A percentile compares a stretch with the other conserved stretches of the same genome.
Evolutionary conservation across 92 coral and sea anemone species (phyloP).

Genomic region (Zoanthus sociatus): DNA sequence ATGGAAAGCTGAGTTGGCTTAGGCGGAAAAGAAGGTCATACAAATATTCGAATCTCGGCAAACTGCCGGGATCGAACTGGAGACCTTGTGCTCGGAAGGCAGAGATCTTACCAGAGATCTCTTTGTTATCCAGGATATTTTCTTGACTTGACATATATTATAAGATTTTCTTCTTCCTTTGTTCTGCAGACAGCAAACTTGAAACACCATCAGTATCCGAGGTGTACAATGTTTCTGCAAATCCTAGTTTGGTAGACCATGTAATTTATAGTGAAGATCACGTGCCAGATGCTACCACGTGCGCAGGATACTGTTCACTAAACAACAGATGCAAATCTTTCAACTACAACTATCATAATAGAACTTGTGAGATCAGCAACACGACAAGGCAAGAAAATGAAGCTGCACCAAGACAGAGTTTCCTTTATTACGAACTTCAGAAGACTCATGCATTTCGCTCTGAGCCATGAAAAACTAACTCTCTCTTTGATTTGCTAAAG

Average conservation of each 20-base stretch:
- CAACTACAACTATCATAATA: background rate
- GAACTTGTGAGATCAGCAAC: slow-evolving; percentile 30
- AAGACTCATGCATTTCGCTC: background rate
- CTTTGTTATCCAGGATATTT: too few species aligned
- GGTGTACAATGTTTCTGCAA: background rate
- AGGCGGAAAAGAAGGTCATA: too few species aligned
- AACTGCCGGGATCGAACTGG: too few species aligned
- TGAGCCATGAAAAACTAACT: background rate
- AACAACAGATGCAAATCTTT: slow-evolving; percentile 1
- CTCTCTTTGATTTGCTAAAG: too few species aligned
- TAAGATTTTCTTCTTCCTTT: background rate
- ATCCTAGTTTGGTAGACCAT: background rate
- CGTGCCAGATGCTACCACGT: background rate
- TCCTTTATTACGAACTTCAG: slow-evolving; percentile 7
- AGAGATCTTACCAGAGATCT: too few species aligned
- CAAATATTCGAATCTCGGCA: too few species aligned
- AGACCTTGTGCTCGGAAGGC: too few species aligned
- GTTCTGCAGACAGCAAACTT: background rate
- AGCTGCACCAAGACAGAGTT: background rate
- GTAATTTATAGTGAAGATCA: slow-evolving; percentile 25
- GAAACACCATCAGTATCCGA: background rate
- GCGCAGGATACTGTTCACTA: slow-evolving; percentile 28
- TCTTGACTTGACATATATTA: too few species aligned
- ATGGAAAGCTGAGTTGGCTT: too few species aligned
- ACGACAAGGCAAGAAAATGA: background rate